These are phyloP conservation scores for Varecia variegata DNA, from an alignment of 2,797 vertebrate genomes.

Conservation along the genomic window DNA sequence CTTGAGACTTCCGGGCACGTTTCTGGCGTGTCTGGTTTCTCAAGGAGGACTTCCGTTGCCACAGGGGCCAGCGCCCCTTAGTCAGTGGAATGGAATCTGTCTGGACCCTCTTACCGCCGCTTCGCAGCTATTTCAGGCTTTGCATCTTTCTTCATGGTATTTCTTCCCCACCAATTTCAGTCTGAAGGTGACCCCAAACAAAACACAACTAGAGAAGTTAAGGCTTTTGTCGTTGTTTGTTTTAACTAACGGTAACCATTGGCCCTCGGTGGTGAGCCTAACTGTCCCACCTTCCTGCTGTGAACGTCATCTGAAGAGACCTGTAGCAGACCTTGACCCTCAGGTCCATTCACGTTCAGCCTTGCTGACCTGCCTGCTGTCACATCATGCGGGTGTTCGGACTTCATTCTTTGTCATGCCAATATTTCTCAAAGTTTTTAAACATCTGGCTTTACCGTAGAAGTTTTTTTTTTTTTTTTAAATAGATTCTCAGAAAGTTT, in stretches of 20 bases:
- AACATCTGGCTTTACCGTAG: neutral
- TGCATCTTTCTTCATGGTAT: neutral
- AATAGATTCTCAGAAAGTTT: neutral
- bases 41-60: neutral
- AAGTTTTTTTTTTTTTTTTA: neutral
- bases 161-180: neutral
- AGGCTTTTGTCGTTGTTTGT: neutral
- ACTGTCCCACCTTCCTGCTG: neutral
- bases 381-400: neutral
- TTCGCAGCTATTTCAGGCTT: neutral
- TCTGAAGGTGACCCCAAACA: neutral
- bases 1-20: neutral
- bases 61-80: rapidly evolving
- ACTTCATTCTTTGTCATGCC: neutral
- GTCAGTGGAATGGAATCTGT: neutral
- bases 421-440: neutral
- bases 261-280: neutral
- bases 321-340: neutral
- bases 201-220: neutral
- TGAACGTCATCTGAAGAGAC: neutral
- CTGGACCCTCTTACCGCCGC: neutral
- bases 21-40: neutral
- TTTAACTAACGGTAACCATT: neutral
- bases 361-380: neutral
- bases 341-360: neutral